Evolutionary conservation across 2,113 vertebrate species (phyloP).

Genomic region (Galbula dea): DNA sequence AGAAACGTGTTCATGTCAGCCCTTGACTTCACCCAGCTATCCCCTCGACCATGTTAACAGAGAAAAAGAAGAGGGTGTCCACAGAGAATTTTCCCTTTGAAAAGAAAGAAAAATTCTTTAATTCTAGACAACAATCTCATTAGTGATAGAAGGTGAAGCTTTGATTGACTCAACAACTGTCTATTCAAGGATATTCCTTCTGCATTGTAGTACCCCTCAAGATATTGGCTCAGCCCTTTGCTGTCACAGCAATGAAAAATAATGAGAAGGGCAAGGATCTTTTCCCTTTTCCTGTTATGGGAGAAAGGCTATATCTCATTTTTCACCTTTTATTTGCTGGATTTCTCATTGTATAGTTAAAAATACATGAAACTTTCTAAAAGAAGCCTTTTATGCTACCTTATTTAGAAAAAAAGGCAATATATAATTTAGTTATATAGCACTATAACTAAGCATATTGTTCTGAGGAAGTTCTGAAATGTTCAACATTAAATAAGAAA

Average conservation of each 20-base stretch:
- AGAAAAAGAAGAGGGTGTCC: neutral
- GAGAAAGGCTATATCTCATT: neutral
- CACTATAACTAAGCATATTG: neutral
- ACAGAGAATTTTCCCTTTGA: neutral
- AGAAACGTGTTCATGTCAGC: neutral
- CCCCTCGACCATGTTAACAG: rapidly evolving
- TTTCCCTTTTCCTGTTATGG: neutral
- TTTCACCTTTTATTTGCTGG: neutral
- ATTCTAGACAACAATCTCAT: neutral
- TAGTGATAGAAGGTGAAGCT: neutral
- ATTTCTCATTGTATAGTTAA: neutral
- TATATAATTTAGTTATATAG: neutral
- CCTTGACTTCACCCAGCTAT: neutral
- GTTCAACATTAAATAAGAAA: neutral
- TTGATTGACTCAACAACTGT: neutral
- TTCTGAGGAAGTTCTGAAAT: neutral
- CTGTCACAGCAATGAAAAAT: neutral
- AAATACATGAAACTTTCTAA: neutral
- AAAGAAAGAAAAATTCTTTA: neutral
- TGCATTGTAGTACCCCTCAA: neutral
- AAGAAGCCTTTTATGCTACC: neutral
- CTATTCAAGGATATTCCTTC: neutral
- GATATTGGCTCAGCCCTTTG: neutral
- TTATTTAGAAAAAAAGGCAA: neutral
- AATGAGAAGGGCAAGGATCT: neutral